Evolutionary conservation across 2,113 vertebrate species (phyloP), one percentile per base, ranked within the genome.

Genomic region (Menura novaehollandiae): DNA sequence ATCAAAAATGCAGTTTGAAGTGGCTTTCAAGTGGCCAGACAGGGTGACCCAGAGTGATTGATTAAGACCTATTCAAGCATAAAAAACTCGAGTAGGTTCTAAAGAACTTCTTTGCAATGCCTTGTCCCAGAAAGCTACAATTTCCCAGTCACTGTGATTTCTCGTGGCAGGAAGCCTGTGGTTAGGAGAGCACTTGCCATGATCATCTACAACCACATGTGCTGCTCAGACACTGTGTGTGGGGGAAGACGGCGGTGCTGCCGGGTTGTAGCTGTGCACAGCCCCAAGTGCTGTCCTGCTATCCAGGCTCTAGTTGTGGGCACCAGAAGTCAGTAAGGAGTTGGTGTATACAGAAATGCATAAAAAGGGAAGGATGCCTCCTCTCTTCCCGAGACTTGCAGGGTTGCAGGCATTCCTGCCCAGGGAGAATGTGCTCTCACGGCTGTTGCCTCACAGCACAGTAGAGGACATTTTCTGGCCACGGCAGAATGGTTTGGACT

Each of bases 371-470:
- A 84, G 39, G 41, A 52, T 72, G 23, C 6, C 35, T 83, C 35
- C 26, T 56, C 33, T 79, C 23, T 60, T 89, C 10, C 39, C 20
- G 14, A 20, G 26, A 41, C 26, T 12, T 79, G 13, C n/a, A 59
- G 79, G 17, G 35, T 4, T 41, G n/a, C 27, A 75, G 46, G 43
- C 6, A 17, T 11, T 59, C 27, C 59, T 80, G 20, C 21, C 51
- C 1, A 0, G 11, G 23, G 23, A 0, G 0, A 37, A 60, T 39
- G 46, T 1, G 3, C 2, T 55, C 27, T 60, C 11, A 11, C 21
- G 33, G 51, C 13, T 73, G 5, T 7, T 74, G 23, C 20, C 22
- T 81, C n/a, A 20, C 20, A 35, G 85, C 24, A 51, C 7, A 14
- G 28, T 3, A 62, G 20, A 63, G 60, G 28, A 74, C 10, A 9